Percentiles rank a stretch among this genome's conserved stretches.
phyloP scores from a whole-genome alignment of 2,888 invertebrate genomes.

The Aphodius sticticus region DNA sequence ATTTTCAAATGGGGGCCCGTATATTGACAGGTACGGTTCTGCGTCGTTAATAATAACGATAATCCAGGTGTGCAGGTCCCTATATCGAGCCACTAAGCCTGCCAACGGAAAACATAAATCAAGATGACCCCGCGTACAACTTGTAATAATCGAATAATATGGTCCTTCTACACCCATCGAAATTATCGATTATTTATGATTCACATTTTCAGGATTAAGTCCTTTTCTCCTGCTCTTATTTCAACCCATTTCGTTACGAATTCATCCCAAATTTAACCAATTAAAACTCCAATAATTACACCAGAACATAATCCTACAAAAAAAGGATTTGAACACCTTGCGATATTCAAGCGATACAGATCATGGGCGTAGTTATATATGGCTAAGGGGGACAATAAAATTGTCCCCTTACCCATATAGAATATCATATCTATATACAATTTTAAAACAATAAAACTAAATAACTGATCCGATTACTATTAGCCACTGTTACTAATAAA shows the following conservation, averaged over 20 bases:
- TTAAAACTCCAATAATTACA: neutral
- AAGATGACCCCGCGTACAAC: conserved; percentile 18
- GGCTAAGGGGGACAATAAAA: too few relatives aligned
- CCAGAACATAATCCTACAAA: neutral
- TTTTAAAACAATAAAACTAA: too few relatives aligned
- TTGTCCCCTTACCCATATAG: too few relatives aligned
- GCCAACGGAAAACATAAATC: conserved; percentile 20
- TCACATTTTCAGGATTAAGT: conserved; percentile 11
- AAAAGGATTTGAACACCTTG: neutral
- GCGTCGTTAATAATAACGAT: conserved; percentile 6
- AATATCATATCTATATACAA: too few relatives aligned
- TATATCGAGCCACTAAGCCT: conserved; percentile 13
- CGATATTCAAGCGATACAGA: neutral
- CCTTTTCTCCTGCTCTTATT: conserved; percentile 11
- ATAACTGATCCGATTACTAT: too few relatives aligned
- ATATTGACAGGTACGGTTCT: neutral
- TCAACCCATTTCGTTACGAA: neutral
- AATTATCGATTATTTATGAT: conserved; percentile 22
- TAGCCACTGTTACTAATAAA: too few relatives aligned
- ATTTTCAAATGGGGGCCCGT: neutral
- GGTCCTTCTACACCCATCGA: conserved; percentile 21
- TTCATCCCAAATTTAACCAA: neutral
- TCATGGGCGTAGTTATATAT: too few relatives aligned
- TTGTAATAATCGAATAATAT: conserved; percentile 22
- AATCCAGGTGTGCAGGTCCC: conserved; percentile 25